Conservation (phyloP, 1,140 invertebrate genomes). For the Trypoxylus dichotomus region DNA sequence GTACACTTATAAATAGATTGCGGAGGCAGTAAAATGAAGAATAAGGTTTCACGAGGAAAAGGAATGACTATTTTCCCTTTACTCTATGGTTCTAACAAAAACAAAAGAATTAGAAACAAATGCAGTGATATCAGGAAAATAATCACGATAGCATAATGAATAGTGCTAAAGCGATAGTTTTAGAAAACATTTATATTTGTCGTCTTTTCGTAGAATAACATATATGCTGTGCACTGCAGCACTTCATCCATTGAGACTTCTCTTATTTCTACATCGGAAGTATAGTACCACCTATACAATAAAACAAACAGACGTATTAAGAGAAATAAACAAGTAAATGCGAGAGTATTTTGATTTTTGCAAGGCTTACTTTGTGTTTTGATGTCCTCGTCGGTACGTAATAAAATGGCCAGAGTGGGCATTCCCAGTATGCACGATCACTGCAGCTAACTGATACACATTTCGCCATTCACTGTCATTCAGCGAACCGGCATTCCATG, state of each 20-base stretch:
- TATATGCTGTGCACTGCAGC: constrained; percentile 65
- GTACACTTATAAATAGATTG: background rate
- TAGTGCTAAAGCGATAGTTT: background rate
- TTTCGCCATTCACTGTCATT: constrained; percentile 52
- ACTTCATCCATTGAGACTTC: constrained; percentile 68
- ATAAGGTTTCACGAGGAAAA: background rate
- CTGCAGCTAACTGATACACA: constrained; percentile 75
- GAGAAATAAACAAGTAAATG: constrained; percentile 30
- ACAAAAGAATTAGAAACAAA: background rate
- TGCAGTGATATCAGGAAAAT: background rate
- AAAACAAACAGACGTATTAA: background rate
- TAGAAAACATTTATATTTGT: constrained; percentile 46
- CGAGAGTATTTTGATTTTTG: background rate
- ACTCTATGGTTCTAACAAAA: background rate
- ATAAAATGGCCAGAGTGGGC: constrained; percentile 89
- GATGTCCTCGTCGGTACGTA: constrained; percentile 78
- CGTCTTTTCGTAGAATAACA: constrained; percentile 67
- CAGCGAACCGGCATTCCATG: constrained; percentile 45
- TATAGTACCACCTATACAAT: constrained; percentile 65
- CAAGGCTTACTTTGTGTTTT: constrained; percentile 48
- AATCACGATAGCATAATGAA: background rate
- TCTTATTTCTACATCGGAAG: constrained; percentile 67
- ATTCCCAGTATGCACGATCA: constrained; percentile 87
- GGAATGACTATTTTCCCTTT: background rate
- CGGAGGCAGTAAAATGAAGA: background rate